These are phyloP conservation scores for Umimayanthus kanabou DNA, from an alignment of 92 coral and sea anemone genomes.

Conservation along the genomic window DNA sequence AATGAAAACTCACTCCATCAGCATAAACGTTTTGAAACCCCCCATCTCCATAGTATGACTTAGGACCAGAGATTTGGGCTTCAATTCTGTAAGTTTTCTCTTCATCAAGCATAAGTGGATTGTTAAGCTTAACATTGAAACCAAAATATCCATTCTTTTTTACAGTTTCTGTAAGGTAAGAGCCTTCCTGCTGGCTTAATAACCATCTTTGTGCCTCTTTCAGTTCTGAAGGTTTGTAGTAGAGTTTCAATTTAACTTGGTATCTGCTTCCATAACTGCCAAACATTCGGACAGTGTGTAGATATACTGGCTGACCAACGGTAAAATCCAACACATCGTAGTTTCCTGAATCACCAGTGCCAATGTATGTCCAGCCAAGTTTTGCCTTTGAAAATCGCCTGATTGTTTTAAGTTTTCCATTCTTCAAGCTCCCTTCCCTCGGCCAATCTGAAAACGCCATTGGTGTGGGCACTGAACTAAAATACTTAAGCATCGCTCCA, in stretches of 20 bases:
- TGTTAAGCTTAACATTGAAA: slow-evolving; percentile 12
- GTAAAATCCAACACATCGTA: slow-evolving; percentile 20
- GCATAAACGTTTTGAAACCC: slow-evolving; percentile 41
- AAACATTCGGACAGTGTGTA: slow-evolving; percentile 33
- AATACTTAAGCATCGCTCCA: slow-evolving; percentile 25
- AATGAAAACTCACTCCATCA: slow-evolving; percentile 43
- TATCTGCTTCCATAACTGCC: slow-evolving; percentile 32
- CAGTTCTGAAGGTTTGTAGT: not conserved
- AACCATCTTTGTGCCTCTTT: not conserved
- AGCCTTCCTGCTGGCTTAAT: slow-evolving; percentile 23
- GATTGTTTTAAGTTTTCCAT: slow-evolving; percentile 27
- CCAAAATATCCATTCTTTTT: slow-evolving; percentile 45
- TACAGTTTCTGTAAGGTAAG: slow-evolving; percentile 19
- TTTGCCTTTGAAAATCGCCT: slow-evolving; percentile 34
- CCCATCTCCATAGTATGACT: slow-evolving; percentile 35
- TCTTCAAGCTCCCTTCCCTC: slow-evolving; percentile 23
- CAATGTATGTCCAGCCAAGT: slow-evolving; percentile 21
- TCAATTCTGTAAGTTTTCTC: slow-evolving; percentile 22
- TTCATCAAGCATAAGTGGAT: slow-evolving; percentile 29
- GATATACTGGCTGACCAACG: slow-evolving; percentile 31
- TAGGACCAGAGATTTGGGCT: slow-evolving; percentile 26
- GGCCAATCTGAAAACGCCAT: slow-evolving; percentile 17
- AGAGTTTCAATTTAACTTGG: slow-evolving; percentile 18
- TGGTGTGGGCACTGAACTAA: slow-evolving; percentile 19
- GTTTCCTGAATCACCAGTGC: slow-evolving; percentile 1